phyloP scores from a whole-genome alignment of 2,888 invertebrate species.

The Neuroscelio doddi region DNA sequence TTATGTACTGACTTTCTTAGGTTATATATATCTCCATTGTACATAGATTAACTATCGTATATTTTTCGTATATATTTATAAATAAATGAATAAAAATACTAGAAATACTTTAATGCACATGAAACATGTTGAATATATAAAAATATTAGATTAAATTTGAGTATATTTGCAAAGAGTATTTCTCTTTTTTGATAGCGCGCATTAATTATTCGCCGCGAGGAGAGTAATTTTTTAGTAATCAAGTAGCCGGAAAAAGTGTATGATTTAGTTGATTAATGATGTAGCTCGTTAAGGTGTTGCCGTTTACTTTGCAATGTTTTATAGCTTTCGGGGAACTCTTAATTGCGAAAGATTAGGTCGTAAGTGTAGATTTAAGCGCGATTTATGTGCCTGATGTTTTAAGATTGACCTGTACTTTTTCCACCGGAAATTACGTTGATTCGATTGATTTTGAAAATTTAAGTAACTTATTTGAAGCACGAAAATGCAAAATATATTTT shows the following conservation, averaged over 20 bases:
- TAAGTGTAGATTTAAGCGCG: constrained; percentile 10
- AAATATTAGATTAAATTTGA: constrained; percentile 19
- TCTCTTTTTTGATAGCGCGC: constrained; percentile 21
- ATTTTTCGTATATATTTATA: constrained; percentile 66
- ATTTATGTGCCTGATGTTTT: constrained; percentile 16
- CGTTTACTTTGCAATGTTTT: constrained; percentile 48
- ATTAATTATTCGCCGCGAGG: constrained; percentile 16
- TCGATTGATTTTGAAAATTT: no score
- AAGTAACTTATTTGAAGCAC: no score
- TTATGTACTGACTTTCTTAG: constrained; percentile 53
- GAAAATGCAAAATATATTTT: no score
- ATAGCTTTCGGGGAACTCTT: constrained; percentile 44
- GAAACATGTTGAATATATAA: constrained; percentile 29
- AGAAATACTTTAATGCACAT: constrained; percentile 60
- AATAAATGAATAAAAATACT: constrained; percentile 54
- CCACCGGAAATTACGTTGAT: no score
- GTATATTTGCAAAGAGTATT: constrained; percentile 47
- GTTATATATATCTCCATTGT: constrained; percentile 65
- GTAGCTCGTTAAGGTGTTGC: constrained; percentile 56
- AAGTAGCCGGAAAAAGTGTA: constrained; percentile 54
- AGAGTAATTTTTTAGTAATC: constrained; percentile 53
- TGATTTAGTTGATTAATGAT: constrained; percentile 58
- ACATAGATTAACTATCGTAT: constrained; percentile 65
- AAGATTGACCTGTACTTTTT: constrained; percentile 16
- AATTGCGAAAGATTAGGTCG: constrained; percentile 18